Conservation (phyloP, 1,140 invertebrate genomes). For the Amphibalanus amphitrite region DNA sequence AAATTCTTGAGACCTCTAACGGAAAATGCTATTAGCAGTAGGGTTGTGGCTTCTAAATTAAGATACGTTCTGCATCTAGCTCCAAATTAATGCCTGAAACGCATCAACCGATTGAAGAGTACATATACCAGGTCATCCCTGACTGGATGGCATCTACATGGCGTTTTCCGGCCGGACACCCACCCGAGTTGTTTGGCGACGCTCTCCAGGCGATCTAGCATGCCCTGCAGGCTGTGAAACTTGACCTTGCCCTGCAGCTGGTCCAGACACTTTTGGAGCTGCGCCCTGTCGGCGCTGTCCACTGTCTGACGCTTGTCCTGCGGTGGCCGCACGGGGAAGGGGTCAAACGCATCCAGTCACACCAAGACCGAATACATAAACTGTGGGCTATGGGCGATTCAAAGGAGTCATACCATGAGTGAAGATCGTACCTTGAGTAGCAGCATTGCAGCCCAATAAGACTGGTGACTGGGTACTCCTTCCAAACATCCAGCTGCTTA, state of each 20-base stretch:
- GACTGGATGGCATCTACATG: too few species aligned
- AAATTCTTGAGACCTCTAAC: too few species aligned
- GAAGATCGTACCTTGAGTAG: constrained; percentile 2
- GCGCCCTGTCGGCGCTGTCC: constrained; percentile 61
- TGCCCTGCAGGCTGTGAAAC: constrained; percentile 71
- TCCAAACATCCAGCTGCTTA: constrained; percentile 26
- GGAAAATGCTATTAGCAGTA: too few species aligned
- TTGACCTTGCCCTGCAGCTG: constrained; percentile 85
- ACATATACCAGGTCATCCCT: too few species aligned
- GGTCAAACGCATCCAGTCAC: constrained; percentile 7
- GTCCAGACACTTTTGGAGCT: constrained; percentile 76
- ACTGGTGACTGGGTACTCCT: constrained; percentile 3
- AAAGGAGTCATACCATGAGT: constrained; percentile 5
- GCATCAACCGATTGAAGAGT: too few species aligned
- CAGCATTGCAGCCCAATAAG: constrained; percentile 5
- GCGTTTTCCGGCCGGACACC: constrained; percentile 37
- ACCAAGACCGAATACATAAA: constrained; percentile 11
- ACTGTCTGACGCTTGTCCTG: constrained; percentile 66
- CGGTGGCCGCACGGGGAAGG: constrained; percentile 15
- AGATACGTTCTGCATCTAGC: too few species aligned
- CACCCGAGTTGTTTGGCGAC: constrained; percentile 71
- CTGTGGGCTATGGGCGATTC: not conserved
- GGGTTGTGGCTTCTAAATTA: too few species aligned
- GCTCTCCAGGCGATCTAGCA: constrained; percentile 80
- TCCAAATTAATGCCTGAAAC: too few species aligned